Evolutionary conservation across 2,113 vertebrate species (phyloP).

Genomic region (Vicugna pacos): DNA sequence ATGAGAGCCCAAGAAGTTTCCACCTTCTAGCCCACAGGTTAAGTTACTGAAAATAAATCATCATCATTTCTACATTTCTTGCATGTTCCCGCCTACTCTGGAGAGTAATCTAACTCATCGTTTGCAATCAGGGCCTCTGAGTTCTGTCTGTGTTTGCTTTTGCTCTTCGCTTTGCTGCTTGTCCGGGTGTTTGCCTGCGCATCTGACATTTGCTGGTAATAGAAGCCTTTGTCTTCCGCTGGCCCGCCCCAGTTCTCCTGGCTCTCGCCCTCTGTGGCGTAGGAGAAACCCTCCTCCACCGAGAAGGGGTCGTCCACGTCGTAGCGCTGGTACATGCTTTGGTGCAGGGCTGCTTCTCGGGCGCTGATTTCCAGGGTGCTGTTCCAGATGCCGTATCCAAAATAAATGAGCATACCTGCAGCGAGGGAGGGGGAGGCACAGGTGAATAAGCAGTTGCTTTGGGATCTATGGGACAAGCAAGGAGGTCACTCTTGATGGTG

Average conservation of each 20-base stretch:
- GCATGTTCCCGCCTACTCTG: constrained; percentile 85
- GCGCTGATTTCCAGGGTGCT: constrained; percentile 95
- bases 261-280: constrained; percentile 86
- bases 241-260: constrained; percentile 90
- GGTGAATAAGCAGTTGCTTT: background rate
- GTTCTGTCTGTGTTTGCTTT: constrained; percentile 90
- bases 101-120: constrained; percentile 91
- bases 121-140: constrained; percentile 92
- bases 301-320: constrained; percentile 95
- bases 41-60: constrained; percentile 76
- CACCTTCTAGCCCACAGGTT: constrained; percentile 89
- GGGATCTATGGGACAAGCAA: accelerated
- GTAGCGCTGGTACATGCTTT: constrained; percentile 97
- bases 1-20: constrained; percentile 74
- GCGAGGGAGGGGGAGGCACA: background rate
- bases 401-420: constrained; percentile 96
- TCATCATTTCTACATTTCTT: background rate
- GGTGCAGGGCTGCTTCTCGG: constrained; percentile 93
- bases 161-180: constrained; percentile 91
- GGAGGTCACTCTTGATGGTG: background rate
- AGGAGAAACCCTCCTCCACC: constrained; percentile 87
- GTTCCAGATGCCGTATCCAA: constrained; percentile 97
- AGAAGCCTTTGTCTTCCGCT: constrained; percentile 88
- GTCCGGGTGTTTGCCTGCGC: constrained; percentile 88
- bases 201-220: constrained; percentile 91